phyloP scores from a whole-genome alignment of 1,140 invertebrate genomes.

The Drosophila willistoni region DNA sequence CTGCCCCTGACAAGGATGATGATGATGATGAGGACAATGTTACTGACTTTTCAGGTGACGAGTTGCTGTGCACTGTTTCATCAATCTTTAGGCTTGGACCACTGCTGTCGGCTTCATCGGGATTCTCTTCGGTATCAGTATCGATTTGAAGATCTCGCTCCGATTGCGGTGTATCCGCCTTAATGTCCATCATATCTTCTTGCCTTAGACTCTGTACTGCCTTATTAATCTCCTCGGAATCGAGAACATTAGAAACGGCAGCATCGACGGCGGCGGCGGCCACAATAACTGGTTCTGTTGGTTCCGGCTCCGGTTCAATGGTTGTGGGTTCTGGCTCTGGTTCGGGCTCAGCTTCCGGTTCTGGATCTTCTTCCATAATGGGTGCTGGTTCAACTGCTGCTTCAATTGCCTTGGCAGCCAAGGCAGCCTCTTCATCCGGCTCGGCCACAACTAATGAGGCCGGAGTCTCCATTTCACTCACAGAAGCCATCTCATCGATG shows the following conservation, averaged over 20 bases:
- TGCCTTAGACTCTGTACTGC: slow-evolving; percentile 90
- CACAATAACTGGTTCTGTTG: neutral
- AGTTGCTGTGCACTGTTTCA: slow-evolving; percentile 55
- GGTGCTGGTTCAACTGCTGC: slow-evolving; percentile 51
- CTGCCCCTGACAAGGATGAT: slow-evolving; percentile 19
- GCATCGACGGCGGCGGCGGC: slow-evolving; percentile 32
- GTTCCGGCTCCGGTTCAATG: slow-evolving; percentile 34
- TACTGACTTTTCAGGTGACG: slow-evolving; percentile 40
- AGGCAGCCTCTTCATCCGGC: slow-evolving; percentile 71
- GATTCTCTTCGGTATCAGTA: slow-evolving; percentile 92
- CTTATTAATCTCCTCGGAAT: slow-evolving; percentile 91
- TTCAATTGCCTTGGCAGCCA: slow-evolving; percentile 78
- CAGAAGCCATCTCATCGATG: slow-evolving; percentile 82
- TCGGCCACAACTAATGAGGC: slow-evolving; percentile 55
- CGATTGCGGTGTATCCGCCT: slow-evolving; percentile 92
- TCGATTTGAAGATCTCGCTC: slow-evolving; percentile 93
- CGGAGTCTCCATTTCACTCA: slow-evolving; percentile 48
- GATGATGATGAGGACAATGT: slow-evolving; percentile 20
- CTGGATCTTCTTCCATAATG: slow-evolving; percentile 46
- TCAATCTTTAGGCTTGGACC: slow-evolving; percentile 78
- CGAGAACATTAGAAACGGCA: slow-evolving; percentile 58
- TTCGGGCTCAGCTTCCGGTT: slow-evolving; percentile 40
- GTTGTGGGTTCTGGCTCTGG: slow-evolving; percentile 24
- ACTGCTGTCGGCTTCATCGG: slow-evolving; percentile 84
- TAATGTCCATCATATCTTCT: slow-evolving; percentile 89